phyloP scores from a whole-genome alignment of 2,113 vertebrate genomes.

The Upupa epops region DNA sequence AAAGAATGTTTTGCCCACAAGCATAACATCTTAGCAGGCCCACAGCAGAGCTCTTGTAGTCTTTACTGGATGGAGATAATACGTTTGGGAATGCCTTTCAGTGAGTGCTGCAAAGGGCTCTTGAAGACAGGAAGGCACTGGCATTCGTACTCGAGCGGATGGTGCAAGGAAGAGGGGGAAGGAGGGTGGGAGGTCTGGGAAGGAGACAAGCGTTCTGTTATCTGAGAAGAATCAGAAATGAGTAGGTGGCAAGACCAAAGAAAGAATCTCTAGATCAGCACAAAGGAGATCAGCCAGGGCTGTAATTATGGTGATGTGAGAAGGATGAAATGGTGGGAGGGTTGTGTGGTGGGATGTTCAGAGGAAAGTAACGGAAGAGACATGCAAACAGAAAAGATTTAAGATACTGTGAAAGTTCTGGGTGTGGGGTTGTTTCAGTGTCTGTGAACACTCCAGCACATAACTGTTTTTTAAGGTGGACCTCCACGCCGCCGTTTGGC shows the following conservation, averaged over 20 bases:
- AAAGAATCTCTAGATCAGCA: slow-evolving; percentile 64
- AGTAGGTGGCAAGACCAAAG: slow-evolving; percentile 68
- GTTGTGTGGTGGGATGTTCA: slow-evolving; percentile 60
- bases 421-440: not conserved
- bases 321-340: slow-evolving; percentile 61
- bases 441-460: not conserved
- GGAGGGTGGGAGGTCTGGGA: slow-evolving; percentile 64
- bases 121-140: not conserved
- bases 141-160: not conserved
- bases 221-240: slow-evolving; percentile 66
- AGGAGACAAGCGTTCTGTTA: slow-evolving; percentile 46
- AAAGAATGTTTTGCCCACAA: slow-evolving; percentile 49
- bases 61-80: slow-evolving; percentile 33
- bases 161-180: slow-evolving; percentile 23
- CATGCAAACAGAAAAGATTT: slow-evolving; percentile 37
- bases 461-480: slow-evolving; percentile 19
- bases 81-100: slow-evolving; percentile 43
- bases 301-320: slow-evolving; percentile 62
- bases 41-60: slow-evolving; percentile 47
- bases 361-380: slow-evolving; percentile 64
- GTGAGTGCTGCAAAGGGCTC: not conserved
- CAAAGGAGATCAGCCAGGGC: slow-evolving; percentile 58
- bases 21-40: slow-evolving; percentile 8
- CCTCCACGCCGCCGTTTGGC: not conserved
- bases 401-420: slow-evolving; percentile 45